Evolutionary conservation across 2,888 invertebrate species (phyloP).

Genomic region (Automeris io): DNA sequence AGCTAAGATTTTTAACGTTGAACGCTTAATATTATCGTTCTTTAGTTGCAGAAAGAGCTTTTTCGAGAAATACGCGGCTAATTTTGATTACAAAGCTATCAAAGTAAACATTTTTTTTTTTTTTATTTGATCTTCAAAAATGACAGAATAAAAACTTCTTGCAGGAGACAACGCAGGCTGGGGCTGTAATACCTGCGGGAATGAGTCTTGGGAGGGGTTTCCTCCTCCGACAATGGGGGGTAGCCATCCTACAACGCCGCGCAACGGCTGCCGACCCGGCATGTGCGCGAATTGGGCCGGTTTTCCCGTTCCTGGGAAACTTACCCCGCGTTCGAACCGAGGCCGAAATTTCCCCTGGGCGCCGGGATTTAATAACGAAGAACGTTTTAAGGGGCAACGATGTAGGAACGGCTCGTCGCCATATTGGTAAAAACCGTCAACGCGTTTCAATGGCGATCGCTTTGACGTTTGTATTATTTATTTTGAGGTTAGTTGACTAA

Average conservation of each 20-base stretch:
- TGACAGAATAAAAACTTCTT: conserved; percentile 9
- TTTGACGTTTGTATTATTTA: neutral
- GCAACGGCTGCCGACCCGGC: conserved; percentile 59
- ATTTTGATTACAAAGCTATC: too few species aligned
- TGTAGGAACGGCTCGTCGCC: conserved; percentile 56
- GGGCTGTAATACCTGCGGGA: conserved; percentile 50
- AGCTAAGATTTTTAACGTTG: too few species aligned
- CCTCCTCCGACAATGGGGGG: conserved; percentile 42
- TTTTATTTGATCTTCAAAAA: neutral
- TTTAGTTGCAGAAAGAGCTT: too few species aligned
- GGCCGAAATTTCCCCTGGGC: conserved; percentile 62
- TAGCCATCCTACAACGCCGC: conserved; percentile 49
- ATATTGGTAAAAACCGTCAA: conserved; percentile 47
- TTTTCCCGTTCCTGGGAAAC: conserved; percentile 44
- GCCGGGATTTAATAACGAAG: conserved; percentile 49
- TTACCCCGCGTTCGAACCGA: conserved; percentile 36
- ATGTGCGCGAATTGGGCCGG: conserved; percentile 48
- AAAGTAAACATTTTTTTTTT: neutral
- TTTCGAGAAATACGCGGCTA: too few species aligned
- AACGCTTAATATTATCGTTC: too few species aligned
- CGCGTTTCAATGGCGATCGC: neutral
- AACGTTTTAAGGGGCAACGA: conserved; percentile 57
- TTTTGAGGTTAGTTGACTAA: neutral
- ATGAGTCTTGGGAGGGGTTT: conserved; percentile 56
- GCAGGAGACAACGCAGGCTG: conserved; percentile 52